Conservation (phyloP, 1,140 invertebrate species). For the Belonocnema kinseyi region DNA sequence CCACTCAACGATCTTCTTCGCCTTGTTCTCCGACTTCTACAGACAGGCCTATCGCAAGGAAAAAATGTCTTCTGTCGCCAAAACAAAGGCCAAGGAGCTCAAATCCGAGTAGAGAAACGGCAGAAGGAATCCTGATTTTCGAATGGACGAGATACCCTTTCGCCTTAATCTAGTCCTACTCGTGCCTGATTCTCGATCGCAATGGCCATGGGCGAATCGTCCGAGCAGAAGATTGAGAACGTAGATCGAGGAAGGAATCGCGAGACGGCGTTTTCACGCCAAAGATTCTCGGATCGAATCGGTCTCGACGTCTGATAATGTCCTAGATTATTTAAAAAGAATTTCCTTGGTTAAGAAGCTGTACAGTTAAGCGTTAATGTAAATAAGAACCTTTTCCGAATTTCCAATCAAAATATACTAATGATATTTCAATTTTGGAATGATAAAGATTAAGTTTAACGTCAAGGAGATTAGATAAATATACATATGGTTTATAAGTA, state of each 20-base stretch:
- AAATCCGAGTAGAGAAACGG: constrained; percentile 62
- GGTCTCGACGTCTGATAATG: constrained; percentile 4
- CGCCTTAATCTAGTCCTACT: constrained; percentile 58
- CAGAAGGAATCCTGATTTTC: constrained; percentile 47
- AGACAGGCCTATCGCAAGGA: constrained; percentile 82
- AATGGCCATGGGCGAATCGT: constrained; percentile 32
- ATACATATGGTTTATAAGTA: too few species aligned
- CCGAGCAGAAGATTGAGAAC: constrained; percentile 40
- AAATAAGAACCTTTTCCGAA: neutral
- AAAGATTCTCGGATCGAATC: constrained; percentile 19
- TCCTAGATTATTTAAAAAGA: constrained; percentile 8
- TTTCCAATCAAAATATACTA: too few species aligned
- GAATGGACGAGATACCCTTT: constrained; percentile 54
- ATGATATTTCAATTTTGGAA: too few species aligned
- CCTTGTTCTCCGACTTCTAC: constrained; percentile 94
- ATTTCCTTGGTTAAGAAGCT: neutral
- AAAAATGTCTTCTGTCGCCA: constrained; percentile 56
- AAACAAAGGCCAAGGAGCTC: constrained; percentile 60
- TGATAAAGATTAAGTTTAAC: too few species aligned
- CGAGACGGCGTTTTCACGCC: constrained; percentile 16
- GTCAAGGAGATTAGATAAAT: too few species aligned
- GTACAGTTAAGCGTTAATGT: neutral
- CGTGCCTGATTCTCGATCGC: constrained; percentile 48
- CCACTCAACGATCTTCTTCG: constrained; percentile 94
- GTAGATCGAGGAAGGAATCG: constrained; percentile 36